phyloP scores from a whole-genome alignment of 2,113 vertebrate genomes.

The Laticauda colubrina region DNA sequence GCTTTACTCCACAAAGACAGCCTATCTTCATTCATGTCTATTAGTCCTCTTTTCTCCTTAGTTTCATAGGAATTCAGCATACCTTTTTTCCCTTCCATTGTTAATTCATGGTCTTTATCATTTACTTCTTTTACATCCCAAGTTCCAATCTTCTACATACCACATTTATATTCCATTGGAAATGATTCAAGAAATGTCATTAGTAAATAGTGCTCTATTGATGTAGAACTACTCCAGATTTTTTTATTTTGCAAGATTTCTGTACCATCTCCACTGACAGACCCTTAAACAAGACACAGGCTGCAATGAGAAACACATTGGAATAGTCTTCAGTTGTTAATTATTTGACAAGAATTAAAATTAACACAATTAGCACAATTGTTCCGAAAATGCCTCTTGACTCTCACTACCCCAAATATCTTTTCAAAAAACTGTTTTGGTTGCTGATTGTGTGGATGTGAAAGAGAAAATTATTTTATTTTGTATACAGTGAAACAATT shows the following conservation, averaged over 20 bases:
- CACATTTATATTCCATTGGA: background rate
- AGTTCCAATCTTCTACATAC: background rate
- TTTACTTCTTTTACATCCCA: background rate
- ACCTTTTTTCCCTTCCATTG: background rate
- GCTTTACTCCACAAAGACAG: background rate
- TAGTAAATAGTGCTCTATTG: background rate
- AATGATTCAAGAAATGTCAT: background rate
- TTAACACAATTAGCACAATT: background rate
- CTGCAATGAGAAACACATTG: background rate
- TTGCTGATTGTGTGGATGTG: constrained; percentile 36
- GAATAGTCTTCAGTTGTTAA: background rate
- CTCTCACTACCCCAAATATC: constrained; percentile 40
- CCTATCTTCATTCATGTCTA: background rate
- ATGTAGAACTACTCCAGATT: background rate
- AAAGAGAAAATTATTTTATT: constrained; percentile 43
- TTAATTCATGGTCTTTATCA: background rate
- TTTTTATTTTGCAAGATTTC: background rate
- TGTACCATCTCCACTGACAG: background rate
- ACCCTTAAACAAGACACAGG: background rate
- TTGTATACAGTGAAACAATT: background rate
- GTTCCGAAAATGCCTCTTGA: background rate
- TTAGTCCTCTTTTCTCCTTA: background rate
- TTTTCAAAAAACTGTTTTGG: constrained; percentile 52
- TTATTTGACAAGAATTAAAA: background rate
- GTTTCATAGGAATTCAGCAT: background rate